phyloP scores from a whole-genome alignment of 2,797 vertebrate species.

The Babyrousa celebensis region DNA sequence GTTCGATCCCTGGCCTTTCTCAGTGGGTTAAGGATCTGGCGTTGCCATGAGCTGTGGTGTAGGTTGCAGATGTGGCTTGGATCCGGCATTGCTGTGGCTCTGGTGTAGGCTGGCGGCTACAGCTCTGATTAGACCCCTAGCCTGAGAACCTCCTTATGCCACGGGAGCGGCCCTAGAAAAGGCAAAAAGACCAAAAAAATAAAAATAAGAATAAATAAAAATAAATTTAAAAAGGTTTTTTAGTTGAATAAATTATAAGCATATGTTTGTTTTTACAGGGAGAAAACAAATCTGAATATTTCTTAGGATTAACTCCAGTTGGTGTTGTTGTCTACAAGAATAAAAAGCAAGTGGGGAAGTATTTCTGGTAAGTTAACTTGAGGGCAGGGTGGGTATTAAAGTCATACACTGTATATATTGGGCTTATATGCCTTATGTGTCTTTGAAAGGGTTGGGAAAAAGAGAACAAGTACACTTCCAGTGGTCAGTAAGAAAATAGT shows the following conservation, averaged over 20 bases:
- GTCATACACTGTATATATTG: background rate
- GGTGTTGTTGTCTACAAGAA: slow-evolving; percentile 97
- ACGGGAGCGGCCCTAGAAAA: too few species aligned
- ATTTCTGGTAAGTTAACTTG: slow-evolving; percentile 95
- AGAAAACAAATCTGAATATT: slow-evolving; percentile 96
- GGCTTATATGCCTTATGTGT: background rate
- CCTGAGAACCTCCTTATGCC: too few species aligned
- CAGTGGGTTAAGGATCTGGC: too few species aligned
- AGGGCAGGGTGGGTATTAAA: background rate
- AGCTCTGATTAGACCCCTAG: too few species aligned
- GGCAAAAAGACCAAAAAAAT: too few species aligned
- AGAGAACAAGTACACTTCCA: background rate
- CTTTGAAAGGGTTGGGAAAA: background rate
- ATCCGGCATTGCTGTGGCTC: too few species aligned
- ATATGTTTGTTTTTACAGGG: slow-evolving; percentile 92
- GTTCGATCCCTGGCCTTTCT: too few species aligned
- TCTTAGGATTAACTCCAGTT: slow-evolving; percentile 95
- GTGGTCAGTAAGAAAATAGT: background rate
- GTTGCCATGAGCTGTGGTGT: too few species aligned
- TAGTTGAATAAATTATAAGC: background rate
- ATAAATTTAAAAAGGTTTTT: background rate
- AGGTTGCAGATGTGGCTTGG: too few species aligned
- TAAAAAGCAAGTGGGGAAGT: slow-evolving; percentile 97
- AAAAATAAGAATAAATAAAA: background rate
- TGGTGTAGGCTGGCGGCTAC: too few species aligned